These are phyloP conservation scores for Drosophila tani DNA, from an alignment of 1,140 invertebrate species.

Conservation along the genomic window DNA sequence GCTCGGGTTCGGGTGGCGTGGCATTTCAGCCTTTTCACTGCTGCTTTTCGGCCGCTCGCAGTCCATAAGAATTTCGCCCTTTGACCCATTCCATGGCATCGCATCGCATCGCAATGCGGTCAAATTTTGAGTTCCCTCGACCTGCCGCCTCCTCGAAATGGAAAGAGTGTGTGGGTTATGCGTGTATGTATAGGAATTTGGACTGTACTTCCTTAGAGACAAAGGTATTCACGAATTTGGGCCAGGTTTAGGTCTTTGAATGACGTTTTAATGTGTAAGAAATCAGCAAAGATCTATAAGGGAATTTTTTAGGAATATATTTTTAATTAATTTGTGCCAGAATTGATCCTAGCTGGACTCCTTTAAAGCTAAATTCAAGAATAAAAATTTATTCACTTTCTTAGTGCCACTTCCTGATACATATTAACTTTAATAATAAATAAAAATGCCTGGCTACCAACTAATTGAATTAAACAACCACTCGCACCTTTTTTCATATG, in stretches of 20 bases:
- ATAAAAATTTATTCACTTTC: too few species aligned
- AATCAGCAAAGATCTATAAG: too few species aligned
- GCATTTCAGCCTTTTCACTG: constrained; percentile 30
- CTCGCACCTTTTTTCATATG: neutral
- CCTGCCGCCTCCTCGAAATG: neutral
- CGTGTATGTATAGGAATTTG: constrained; percentile 2
- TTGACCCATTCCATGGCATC: neutral
- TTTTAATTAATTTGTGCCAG: too few species aligned
- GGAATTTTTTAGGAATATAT: too few species aligned
- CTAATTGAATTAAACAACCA: constrained; percentile 8
- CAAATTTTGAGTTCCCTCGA: neutral
- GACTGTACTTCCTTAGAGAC: neutral
- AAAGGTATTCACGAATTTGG: neutral
- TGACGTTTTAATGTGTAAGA: too few species aligned
- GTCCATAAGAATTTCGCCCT: constrained; percentile 23
- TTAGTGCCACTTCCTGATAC: too few species aligned
- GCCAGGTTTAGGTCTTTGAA: too few species aligned
- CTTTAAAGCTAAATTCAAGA: too few species aligned
- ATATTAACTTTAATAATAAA: too few species aligned
- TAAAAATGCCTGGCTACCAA: neutral
- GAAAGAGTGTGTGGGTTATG: neutral
- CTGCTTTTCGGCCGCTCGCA: neutral
- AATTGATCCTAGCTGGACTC: too few species aligned
- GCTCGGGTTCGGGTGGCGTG: neutral
- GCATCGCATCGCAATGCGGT: constrained; percentile 4